These are phyloP conservation scores for Pinna nobilis DNA, from an alignment of 1,140 invertebrate species.

Conservation along the genomic window DNA sequence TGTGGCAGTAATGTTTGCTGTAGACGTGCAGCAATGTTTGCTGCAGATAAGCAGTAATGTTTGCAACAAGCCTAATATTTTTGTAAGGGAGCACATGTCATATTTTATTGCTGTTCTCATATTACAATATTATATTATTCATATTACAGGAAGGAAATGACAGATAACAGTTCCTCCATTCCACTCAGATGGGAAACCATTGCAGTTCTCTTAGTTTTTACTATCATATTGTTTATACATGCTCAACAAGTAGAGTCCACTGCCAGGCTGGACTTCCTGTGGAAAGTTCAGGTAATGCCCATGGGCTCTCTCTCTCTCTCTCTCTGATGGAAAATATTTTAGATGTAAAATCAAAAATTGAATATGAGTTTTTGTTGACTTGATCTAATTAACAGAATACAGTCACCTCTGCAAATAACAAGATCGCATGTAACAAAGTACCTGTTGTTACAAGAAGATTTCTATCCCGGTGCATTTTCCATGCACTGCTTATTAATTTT, in stretches of 20 bases:
- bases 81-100: neutral
- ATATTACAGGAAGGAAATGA: conserved; percentile 50
- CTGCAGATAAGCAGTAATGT: too few relatives aligned
- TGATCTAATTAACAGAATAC: too few relatives aligned
- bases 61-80: too few relatives aligned
- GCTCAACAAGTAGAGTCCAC: conserved; percentile 94
- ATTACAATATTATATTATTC: neutral
- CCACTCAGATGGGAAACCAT: conserved; percentile 69
- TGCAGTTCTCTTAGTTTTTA: conserved; percentile 81
- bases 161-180: conserved; percentile 41
- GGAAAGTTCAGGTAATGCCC: conserved; percentile 87
- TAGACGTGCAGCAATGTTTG: too few relatives aligned
- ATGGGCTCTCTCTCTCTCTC: neutral
- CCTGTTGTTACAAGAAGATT: too few relatives aligned
- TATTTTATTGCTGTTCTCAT: neutral
- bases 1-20: too few relatives aligned
- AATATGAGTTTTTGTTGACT: too few relatives aligned
- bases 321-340: neutral
- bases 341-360: too few relatives aligned
- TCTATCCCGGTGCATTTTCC: too few relatives aligned
- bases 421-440: too few relatives aligned
- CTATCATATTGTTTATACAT: conserved; percentile 86
- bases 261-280: conserved; percentile 89
- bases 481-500: too few relatives aligned
- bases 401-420: too few relatives aligned